Evolutionary conservation across 2,888 invertebrate genomes (phyloP).

Genomic region (Cheilosia pagana): DNA sequence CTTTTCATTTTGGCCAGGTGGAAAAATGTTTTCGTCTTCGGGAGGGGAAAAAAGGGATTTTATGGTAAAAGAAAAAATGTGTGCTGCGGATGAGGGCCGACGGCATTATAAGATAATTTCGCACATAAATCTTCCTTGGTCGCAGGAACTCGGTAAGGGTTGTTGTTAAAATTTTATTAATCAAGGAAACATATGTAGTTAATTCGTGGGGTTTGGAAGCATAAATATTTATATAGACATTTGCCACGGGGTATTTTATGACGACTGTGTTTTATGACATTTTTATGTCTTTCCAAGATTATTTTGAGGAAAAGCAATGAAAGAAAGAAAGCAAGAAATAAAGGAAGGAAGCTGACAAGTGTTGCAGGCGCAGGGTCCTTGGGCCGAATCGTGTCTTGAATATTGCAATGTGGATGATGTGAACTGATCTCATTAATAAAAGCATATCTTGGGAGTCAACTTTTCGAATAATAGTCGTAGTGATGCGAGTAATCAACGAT

Average conservation of each 20-base stretch:
- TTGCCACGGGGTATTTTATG: neutral
- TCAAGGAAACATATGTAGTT: constrained; percentile 21
- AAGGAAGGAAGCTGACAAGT: neutral
- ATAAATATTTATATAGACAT: constrained; percentile 9
- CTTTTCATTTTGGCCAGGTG: constrained; percentile 8
- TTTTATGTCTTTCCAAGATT: neutral
- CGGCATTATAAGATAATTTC: constrained; percentile 1
- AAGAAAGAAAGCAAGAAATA: neutral
- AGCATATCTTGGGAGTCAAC: too few relatives aligned
- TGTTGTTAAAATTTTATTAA: constrained; percentile 16
- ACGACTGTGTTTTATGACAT: constrained; percentile 1
- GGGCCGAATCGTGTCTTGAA: neutral
- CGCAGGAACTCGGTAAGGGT: constrained; percentile 4
- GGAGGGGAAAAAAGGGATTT: neutral
- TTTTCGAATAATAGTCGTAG: too few relatives aligned
- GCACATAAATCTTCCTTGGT: constrained; percentile 14
- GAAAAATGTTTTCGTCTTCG: neutral
- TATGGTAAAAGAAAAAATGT: neutral
- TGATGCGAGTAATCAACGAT: too few relatives aligned
- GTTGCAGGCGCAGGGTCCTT: neutral
- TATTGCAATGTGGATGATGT: neutral
- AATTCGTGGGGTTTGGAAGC: neutral
- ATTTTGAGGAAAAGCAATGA: neutral
- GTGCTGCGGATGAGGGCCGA: neutral
- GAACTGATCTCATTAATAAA: neutral